A percentile compares a stretch with the other conserved stretches of the same genome.
phyloP scores from a whole-genome alignment of 2,888 invertebrate genomes.

The Drosophila setosimentum region DNA sequence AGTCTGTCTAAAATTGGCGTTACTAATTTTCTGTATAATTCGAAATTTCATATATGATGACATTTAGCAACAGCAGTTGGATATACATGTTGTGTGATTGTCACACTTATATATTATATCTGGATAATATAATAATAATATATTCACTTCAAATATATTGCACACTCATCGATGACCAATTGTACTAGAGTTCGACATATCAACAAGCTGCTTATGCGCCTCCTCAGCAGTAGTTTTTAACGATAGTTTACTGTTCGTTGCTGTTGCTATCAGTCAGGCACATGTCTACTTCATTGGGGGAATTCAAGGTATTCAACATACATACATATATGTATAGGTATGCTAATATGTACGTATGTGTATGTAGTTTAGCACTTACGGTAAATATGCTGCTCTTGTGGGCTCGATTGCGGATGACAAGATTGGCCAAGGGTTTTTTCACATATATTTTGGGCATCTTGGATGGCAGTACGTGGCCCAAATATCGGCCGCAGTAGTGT shows the following conservation, averaged over 20 bases:
- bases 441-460: slow-evolving; percentile 85
- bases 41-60: neutral
- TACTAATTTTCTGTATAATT: neutral
- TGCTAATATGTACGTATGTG: neutral
- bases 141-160: neutral
- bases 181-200: neutral
- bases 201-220: slow-evolving; percentile 2
- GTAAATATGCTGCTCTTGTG: slow-evolving; percentile 96
- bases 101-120: too few relatives aligned
- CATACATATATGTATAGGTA: neutral
- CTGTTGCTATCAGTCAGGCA: slow-evolving; percentile 41
- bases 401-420: slow-evolving; percentile 94
- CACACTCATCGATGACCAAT: slow-evolving; percentile 8
- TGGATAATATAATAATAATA: neutral
- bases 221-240: neutral
- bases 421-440: slow-evolving; percentile 91
- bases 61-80: neutral
- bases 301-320: slow-evolving; percentile 1
- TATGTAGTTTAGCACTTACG: slow-evolving; percentile 75
- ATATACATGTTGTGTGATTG: neutral
- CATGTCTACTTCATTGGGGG: slow-evolving; percentile 42
- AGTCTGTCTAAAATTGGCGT: neutral
- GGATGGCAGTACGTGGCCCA: slow-evolving; percentile 52
- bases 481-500: slow-evolving; percentile 12
- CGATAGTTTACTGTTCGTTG: slow-evolving; percentile 32